Evolutionary conservation across 2,113 vertebrate species (phyloP), one percentile per base, ranked within the genome.

Genomic region (Camelus dromedarius): DNA sequence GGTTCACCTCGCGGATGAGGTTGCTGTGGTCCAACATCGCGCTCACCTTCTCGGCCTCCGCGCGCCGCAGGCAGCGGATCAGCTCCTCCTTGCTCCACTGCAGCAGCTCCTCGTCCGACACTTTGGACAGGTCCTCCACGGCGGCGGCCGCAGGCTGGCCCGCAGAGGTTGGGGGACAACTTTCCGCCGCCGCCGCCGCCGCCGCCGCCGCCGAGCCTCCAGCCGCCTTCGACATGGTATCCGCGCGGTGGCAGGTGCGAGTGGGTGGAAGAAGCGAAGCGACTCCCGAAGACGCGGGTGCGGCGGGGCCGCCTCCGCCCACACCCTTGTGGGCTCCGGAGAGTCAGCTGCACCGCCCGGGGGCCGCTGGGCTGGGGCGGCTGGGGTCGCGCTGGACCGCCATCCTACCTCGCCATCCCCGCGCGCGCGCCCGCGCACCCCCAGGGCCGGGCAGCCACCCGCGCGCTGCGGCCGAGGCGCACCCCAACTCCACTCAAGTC

Each of bases 11-110:
- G 38, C 99, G 99, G 99, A 99, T 99, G 97, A 99, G 99, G 98
- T 99, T 99, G 97, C 99, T 99, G 98, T 99, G 99, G 97, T 99
- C 99, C 98, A 99, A 98, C 99, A 99, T 99, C 95, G 99, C 99
- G 98, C 99, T 99, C 99, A 99, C 99, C 98, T 99, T 99, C 96
- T 99, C 99, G n/a, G 99, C 99, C 98, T 99, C 99, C 6, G 99
- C 98, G 94, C 99, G 99, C 92, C 99, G 99, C 97, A 99, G 98
- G 98, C 99, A 98, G 96, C 99, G 99, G 94, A 99, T 98, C 98
- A 99, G 98, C 98, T 99, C 99, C 95, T 99, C 99, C 97, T 99
- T 99, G 98, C 99, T 99, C 99, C 99, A 99, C 98, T 99, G 99
- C 64, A 99, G 98, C 98, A 99, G 99, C 98, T 99, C 99, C 96